A percentile compares a stretch with the other conserved stretches of the same genome.
These are phyloP conservation scores for Caenorhabditis angaria DNA, from an alignment of 2,888 invertebrate species.

Conservation along the genomic window DNA sequence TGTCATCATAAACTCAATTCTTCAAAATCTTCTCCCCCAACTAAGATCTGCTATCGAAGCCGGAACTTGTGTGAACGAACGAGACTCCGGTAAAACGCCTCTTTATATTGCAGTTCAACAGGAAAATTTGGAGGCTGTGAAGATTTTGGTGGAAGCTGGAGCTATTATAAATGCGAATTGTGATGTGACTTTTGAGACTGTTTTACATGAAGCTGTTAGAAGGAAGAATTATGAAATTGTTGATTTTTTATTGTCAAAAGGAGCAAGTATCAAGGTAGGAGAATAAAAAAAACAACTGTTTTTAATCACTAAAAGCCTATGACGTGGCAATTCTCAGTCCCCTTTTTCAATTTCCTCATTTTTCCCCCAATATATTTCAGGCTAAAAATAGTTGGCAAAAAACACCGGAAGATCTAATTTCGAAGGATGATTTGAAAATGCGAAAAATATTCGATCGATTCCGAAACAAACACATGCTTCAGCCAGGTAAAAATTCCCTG, in stretches of 20 bases:
- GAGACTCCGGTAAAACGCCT: conserved; percentile 41
- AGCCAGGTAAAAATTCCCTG: conserved; percentile 16
- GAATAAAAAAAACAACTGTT: not conserved
- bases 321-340: too few relatives aligned
- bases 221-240: conserved; percentile 22
- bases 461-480: conserved; percentile 19
- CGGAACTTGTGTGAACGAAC: conserved; percentile 47
- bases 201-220: conserved; percentile 45
- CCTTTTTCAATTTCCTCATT: too few relatives aligned
- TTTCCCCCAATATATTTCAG: conserved; percentile 3
- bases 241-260: conserved; percentile 47
- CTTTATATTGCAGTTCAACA: conserved; percentile 40
- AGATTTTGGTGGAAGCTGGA: conserved; percentile 44
- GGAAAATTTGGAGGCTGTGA: conserved; percentile 29
- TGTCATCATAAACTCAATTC: conserved; percentile 36
- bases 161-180: conserved; percentile 52
- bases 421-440: conserved; percentile 13
- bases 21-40: conserved; percentile 31
- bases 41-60: conserved; percentile 33
- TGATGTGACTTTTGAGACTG: conserved; percentile 37
- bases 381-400: conserved; percentile 21
- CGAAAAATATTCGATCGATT: conserved; percentile 21
- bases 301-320: too few relatives aligned
- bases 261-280: conserved; percentile 35
- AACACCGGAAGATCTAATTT: conserved; percentile 22